These are phyloP conservation scores for Myoxocephalus aenaeus DNA, from an alignment of 2,797 vertebrate genomes.

Conservation along the genomic window DNA sequence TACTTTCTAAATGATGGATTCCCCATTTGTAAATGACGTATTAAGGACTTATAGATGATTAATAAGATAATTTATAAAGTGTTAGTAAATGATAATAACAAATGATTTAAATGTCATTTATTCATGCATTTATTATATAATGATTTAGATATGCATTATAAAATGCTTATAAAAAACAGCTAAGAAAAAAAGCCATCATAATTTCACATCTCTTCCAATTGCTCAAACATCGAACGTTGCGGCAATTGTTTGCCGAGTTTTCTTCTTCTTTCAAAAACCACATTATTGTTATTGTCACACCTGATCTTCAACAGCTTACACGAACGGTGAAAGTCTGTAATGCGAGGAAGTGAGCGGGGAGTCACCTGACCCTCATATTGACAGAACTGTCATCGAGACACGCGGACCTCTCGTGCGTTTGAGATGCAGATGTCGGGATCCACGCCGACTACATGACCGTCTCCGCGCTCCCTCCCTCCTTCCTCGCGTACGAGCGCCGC, in stretches of 20 bases:
- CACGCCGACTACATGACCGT: background rate
- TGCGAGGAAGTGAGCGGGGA: slow-evolving; percentile 61
- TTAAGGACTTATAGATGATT: too few species aligned
- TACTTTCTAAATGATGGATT: too few species aligned
- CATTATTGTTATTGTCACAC: slow-evolving; percentile 28
- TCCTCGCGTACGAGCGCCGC: slow-evolving; percentile 63
- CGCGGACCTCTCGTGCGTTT: slow-evolving; percentile 38
- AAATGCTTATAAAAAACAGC: background rate
- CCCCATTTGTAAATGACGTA: too few species aligned
- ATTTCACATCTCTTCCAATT: background rate
- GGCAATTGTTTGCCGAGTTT: background rate
- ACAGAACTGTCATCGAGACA: slow-evolving; percentile 50
- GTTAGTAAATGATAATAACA: too few species aligned
- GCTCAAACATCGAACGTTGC: background rate
- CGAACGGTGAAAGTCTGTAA: slow-evolving; percentile 53
- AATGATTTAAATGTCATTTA: too few species aligned
- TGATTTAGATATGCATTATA: too few species aligned
- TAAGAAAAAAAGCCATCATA: background rate
- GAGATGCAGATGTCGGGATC: slow-evolving; percentile 64
- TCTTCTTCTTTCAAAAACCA: slow-evolving; percentile 22
- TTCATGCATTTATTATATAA: too few species aligned
- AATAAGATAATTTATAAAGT: too few species aligned
- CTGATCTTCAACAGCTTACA: slow-evolving; percentile 22
- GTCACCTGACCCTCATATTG: slow-evolving; percentile 62
- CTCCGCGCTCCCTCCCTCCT: slow-evolving; percentile 4